Percentiles rank a stretch among this genome's conserved stretches.
These are phyloP conservation scores for Ommatoiulus sabulosus DNA, from an alignment of 2,888 invertebrate species.

Conservation along the genomic window DNA sequence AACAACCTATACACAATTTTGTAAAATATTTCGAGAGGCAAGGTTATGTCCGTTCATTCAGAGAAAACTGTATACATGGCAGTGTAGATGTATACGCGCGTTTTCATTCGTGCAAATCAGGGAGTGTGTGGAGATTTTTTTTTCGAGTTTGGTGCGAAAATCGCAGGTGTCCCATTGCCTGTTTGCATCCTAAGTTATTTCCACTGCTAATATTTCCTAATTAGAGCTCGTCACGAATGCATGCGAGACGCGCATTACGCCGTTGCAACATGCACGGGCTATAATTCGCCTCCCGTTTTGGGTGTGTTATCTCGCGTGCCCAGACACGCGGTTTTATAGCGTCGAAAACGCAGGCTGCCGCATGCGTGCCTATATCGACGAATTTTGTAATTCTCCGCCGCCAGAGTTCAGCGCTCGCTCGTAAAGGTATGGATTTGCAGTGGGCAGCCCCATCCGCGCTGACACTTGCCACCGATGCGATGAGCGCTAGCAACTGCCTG, in stretches of 20 bases:
- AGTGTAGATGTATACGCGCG: too few relatives aligned
- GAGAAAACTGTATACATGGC: too few relatives aligned
- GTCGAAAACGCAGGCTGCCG: not conserved
- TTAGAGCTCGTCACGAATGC: not conserved
- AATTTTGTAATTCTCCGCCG: slow-evolving; percentile 39
- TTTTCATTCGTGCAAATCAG: too few relatives aligned
- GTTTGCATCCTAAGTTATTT: not conserved
- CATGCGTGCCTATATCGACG: slow-evolving; percentile 5
- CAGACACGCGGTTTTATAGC: not conserved
- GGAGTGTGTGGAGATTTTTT: too few relatives aligned
- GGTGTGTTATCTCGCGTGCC: slow-evolving; percentile 10
- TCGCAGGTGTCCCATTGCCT: too few relatives aligned
- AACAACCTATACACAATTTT: too few relatives aligned
- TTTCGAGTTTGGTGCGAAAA: too few relatives aligned
- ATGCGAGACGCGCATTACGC: not conserved
- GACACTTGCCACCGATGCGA: slow-evolving; percentile 29
- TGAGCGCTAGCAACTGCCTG: not conserved
- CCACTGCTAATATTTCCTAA: not conserved
- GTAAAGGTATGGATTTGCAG: slow-evolving; percentile 35
- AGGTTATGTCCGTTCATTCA: too few relatives aligned
- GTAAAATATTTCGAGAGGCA: too few relatives aligned
- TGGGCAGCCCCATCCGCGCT: slow-evolving; percentile 26
- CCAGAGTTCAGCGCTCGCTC: slow-evolving; percentile 38
- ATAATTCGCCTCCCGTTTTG: not conserved
- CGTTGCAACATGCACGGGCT: not conserved